Evolutionary conservation across 2,888 invertebrate genomes (phyloP), one percentile per base, ranked within the genome.

Genomic region (Tillus elongatus): DNA sequence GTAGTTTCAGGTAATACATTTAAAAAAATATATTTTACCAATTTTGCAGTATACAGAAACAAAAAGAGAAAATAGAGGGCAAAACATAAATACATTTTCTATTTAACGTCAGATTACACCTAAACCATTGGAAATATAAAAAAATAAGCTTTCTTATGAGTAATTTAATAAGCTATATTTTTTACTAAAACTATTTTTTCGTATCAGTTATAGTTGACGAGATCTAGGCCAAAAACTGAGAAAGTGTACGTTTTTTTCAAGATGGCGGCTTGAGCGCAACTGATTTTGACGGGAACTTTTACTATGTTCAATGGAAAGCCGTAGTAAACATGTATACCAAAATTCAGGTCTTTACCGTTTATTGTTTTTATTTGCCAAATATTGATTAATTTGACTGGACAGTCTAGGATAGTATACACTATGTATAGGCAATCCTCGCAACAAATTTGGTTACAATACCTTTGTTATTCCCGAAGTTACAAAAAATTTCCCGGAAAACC

Each of bases 321-420:
- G 24, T 19, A n/a, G n/a, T n/a, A n/a, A n/a, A 19, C 24, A 19
- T 19, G 24, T 8, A 19, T 19, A 19, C 24, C 24, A n/a, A 19
- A 19, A 19, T 19, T 19, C 24, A 19, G 24, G n/a, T 19, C n/a
- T 19, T n/a, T 19, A 19, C 24, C 24, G 24, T 8, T 19, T 19
- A 19, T 8, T 19, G 24, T 19, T 19, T 19, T 19, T 19, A 19
- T 19, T 19, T 19, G 24, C n/a, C 24, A n/a, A 19, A 19, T 8
- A 19, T 19, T 19, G 24, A n/a, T 19, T 19, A n/a, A n/a, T n/a
- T n/a, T n/a, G n/a, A 9, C 11, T n/a, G 10, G 13, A 13, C 6
- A 10, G 2, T n/a, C 19, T 11, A 19, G 24, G 24, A 9, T 37
- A 40, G n/a, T n/a, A n/a, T n/a, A n/a, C n/a, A n/a, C n/a, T n/a